Evolutionary conservation across 1,140 invertebrate genomes (phyloP).

Genomic region (Heliconius eleuchia): DNA sequence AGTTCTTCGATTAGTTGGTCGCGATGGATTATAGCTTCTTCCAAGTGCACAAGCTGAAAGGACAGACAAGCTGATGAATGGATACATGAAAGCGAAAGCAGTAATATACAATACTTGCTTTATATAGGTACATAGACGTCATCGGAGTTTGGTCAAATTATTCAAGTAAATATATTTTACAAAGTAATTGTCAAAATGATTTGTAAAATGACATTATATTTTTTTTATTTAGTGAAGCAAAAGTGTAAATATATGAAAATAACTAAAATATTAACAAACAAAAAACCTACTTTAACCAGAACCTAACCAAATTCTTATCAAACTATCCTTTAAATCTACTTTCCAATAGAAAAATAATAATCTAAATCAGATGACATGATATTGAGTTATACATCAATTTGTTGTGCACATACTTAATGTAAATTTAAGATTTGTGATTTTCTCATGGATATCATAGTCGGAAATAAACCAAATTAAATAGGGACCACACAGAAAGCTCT

Average conservation of each 20-base stretch:
- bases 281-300: too few species aligned
- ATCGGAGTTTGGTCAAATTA: neutral
- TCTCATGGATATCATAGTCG: too few species aligned
- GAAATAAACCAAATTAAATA: too few species aligned
- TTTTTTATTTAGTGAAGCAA: neutral
- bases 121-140: neutral
- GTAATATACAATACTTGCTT: conserved; percentile 23
- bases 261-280: neutral
- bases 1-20: conserved; percentile 84
- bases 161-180: neutral
- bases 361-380: too few species aligned
- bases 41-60: conserved; percentile 84
- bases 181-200: neutral
- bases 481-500: too few species aligned
- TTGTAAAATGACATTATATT: neutral
- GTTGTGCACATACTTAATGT: too few species aligned
- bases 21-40: conserved; percentile 82
- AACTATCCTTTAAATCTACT: too few species aligned
- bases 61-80: conserved; percentile 60
- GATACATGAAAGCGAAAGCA: conserved; percentile 30
- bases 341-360: too few species aligned
- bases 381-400: too few species aligned
- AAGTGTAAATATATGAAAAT: neutral
- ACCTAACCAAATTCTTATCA: too few species aligned
- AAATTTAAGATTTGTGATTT: too few species aligned